A percentile compares a stretch with the other conserved stretches of the same genome.
Conservation (phyloP, 2,797 vertebrate species). For the Hyperoplus immaculatus region DNA sequence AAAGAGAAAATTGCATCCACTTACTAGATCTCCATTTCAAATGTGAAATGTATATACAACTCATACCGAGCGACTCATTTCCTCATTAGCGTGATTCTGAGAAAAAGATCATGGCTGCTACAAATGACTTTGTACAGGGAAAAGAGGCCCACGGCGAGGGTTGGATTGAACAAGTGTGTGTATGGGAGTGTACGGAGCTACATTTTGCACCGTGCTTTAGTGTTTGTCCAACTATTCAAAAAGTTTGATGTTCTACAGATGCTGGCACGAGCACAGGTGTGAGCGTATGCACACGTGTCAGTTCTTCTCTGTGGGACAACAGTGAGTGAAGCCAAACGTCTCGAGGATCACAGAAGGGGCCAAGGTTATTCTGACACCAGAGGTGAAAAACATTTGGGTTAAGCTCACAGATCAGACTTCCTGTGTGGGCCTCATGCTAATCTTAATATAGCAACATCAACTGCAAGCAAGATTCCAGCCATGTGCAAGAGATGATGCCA, state of each 20-base stretch:
- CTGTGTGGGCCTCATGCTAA: constrained; percentile 33
- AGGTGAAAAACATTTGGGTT: constrained; percentile 49
- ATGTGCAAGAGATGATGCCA: constrained; percentile 46
- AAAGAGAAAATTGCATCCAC: constrained; percentile 66
- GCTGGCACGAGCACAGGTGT: neutral
- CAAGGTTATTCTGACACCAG: constrained; percentile 53
- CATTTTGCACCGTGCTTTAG: constrained; percentile 1
- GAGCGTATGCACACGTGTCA: neutral
- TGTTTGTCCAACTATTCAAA: constrained; percentile 20
- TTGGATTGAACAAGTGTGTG: constrained; percentile 9
- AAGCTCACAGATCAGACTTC: constrained; percentile 50
- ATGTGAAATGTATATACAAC: constrained; percentile 68
- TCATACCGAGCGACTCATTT: constrained; percentile 60
- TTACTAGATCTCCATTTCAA: constrained; percentile 60
- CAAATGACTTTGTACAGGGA: constrained; percentile 52
- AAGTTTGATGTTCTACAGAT: constrained; percentile 49
- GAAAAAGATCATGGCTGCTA: constrained; percentile 61
- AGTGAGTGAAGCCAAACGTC: constrained; percentile 24
- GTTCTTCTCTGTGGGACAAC: constrained; percentile 13
- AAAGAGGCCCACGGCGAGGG: constrained; percentile 35
- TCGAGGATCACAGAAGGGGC: constrained; percentile 38
- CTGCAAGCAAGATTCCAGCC: constrained; percentile 2
- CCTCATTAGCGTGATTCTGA: constrained; percentile 67
- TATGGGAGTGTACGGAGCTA: constrained; percentile 4
- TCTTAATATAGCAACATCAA: constrained; percentile 36